A percentile compares a stretch with the other conserved stretches of the same genome.
These are phyloP conservation scores for Hedychridium roseum DNA, from an alignment of 2,888 invertebrate species.

Conservation along the genomic window DNA sequence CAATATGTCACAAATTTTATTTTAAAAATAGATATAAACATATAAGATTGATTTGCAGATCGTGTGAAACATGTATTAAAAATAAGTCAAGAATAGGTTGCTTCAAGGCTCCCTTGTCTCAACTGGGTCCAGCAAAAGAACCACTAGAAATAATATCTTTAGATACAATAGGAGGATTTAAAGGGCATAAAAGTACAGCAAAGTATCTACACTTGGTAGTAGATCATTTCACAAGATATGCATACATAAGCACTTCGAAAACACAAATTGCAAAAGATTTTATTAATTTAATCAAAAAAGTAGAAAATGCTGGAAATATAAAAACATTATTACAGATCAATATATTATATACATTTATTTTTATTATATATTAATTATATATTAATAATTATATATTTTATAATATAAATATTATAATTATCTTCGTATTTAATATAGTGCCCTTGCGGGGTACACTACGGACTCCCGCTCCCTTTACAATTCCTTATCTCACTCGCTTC, in stretches of 20 bases:
- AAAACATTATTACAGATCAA: conserved; percentile 31
- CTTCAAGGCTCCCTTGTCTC: conserved; percentile 36
- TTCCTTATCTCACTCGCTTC: too few relatives aligned
- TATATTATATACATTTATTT: conserved; percentile 37
- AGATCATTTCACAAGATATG: conserved; percentile 42
- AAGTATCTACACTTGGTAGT: conserved; percentile 39
- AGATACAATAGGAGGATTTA: conserved; percentile 47
- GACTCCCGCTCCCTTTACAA: too few relatives aligned
- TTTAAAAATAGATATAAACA: conserved; percentile 28
- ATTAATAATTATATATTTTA: too few relatives aligned
- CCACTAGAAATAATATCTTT: conserved; percentile 44
- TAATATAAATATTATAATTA: too few relatives aligned
- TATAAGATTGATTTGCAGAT: conserved; percentile 25
- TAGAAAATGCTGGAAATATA: conserved; percentile 15
- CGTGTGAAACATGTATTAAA: conserved; percentile 38
- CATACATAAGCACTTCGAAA: conserved; percentile 41
- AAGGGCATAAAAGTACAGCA: conserved; percentile 39
- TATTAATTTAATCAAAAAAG: conserved; percentile 29
- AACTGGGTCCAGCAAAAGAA: conserved; percentile 36
- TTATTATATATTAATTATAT: conserved; percentile 27
- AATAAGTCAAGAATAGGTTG: conserved; percentile 39
- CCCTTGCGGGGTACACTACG: too few relatives aligned
- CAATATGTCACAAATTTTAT: conserved; percentile 19
- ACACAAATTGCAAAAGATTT: conserved; percentile 37
- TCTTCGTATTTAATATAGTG: too few relatives aligned